Evolutionary conservation across 2,797 vertebrate species (phyloP).

Genomic region (Meriones psammophilus): DNA sequence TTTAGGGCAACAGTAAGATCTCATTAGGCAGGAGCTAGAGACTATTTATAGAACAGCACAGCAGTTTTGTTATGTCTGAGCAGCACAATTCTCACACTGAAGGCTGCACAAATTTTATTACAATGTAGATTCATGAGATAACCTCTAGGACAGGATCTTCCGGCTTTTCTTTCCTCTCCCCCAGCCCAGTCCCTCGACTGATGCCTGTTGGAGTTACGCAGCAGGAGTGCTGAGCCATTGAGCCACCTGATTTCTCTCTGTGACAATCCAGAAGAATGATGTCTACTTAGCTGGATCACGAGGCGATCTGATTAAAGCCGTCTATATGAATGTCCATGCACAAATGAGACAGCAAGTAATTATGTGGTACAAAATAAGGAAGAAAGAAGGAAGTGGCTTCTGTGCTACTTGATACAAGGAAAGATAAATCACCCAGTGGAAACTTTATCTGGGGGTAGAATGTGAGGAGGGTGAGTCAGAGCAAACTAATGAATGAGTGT

Average conservation of each 20-base stretch:
- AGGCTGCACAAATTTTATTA: conserved; percentile 46
- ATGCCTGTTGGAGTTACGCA: background rate
- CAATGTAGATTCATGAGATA: background rate
- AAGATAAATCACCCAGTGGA: conserved; percentile 70
- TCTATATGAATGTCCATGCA: conserved; percentile 1
- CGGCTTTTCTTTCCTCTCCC: too few species aligned
- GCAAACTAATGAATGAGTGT: conserved; percentile 70
- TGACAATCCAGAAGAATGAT: background rate
- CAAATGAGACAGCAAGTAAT: background rate
- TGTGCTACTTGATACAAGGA: background rate
- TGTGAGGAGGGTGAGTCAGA: conserved; percentile 75
- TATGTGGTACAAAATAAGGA: conserved; percentile 66
- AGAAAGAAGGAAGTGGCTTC: conserved; percentile 39
- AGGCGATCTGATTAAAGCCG: conserved; percentile 42
- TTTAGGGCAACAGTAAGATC: conserved; percentile 21
- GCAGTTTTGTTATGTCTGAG: conserved; percentile 22
- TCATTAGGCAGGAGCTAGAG: conserved; percentile 57
- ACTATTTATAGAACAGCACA: conserved; percentile 66
- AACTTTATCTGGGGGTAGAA: conserved; percentile 61
- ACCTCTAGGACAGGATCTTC: background rate
- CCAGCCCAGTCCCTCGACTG: background rate
- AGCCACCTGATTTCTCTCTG: background rate
- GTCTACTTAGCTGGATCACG: background rate
- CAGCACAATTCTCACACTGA: conserved; percentile 48
- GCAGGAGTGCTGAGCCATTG: background rate